Evolutionary conservation across 2,113 vertebrate genomes (phyloP).

Genomic region (Pollimyrus isidori): DNA sequence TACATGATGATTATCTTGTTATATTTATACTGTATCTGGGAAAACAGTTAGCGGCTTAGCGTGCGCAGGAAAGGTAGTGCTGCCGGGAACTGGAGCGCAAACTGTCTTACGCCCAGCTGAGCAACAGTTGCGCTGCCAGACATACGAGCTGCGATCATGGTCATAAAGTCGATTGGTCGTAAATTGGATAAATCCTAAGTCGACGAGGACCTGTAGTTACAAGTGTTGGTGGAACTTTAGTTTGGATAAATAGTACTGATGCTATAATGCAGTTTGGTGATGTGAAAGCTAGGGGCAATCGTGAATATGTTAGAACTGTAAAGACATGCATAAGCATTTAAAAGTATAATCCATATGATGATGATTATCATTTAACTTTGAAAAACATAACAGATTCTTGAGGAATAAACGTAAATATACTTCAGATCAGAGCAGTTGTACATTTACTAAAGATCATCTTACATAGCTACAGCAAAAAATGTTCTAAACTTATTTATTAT

Average conservation of each 20-base stretch:
- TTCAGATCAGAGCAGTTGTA: background rate
- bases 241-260: background rate
- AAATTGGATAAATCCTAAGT: too few species aligned
- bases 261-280: background rate
- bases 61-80: too few species aligned
- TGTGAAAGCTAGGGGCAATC: background rate
- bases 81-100: too few species aligned
- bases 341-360: background rate
- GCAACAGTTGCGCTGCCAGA: too few species aligned
- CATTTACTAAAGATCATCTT: background rate
- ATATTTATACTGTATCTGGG: too few species aligned
- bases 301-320: constrained; percentile 78
- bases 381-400: background rate
- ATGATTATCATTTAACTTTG: background rate
- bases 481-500: constrained; percentile 19
- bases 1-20: too few species aligned
- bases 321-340: constrained; percentile 61
- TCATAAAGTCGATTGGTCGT: too few species aligned
- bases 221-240: background rate
- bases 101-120: too few species aligned
- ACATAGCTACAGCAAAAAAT: background rate
- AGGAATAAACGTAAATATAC: background rate
- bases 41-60: too few species aligned
- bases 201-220: background rate
- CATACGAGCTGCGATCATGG: too few species aligned